These are phyloP conservation scores for Grallaria varia DNA, from an alignment of 2,113 vertebrate species.

Conservation along the genomic window DNA sequence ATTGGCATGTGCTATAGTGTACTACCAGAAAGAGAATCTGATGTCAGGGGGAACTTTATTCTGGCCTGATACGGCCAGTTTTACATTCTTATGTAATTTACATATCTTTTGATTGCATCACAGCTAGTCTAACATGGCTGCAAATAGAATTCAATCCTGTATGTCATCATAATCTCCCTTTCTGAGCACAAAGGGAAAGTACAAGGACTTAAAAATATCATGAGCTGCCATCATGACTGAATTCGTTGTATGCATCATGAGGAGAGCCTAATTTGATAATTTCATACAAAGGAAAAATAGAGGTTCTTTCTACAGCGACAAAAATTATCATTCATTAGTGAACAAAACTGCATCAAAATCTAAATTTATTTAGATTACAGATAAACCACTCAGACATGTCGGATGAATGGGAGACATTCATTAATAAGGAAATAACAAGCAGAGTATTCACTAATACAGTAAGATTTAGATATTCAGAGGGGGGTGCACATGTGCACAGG, in stretches of 20 bases:
- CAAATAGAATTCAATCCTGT: neutral
- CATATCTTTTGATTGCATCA: neutral
- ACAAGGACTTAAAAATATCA: neutral
- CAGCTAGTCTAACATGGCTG: neutral
- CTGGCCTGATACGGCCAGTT: neutral
- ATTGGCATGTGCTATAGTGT: neutral
- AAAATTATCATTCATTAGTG: slow-evolving; percentile 7
- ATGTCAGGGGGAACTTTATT: neutral
- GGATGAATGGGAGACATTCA: neutral
- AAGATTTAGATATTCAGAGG: neutral
- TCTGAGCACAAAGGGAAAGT: neutral
- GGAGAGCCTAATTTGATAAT: neutral
- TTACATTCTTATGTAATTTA: neutral
- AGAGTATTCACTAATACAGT: neutral
- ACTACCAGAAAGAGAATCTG: neutral
- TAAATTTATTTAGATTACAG: slow-evolving; percentile 35
- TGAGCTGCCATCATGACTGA: neutral
- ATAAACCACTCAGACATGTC: neutral
- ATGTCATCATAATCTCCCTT: neutral
- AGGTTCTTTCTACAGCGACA: neutral
- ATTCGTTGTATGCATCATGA: neutral
- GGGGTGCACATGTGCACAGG: neutral
- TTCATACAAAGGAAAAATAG: slow-evolving; percentile 3
- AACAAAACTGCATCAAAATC: neutral
- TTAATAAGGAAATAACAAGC: slow-evolving; percentile 46